Evolutionary conservation across 92 coral and sea anemone genomes (phyloP).

Genomic region (Siderastrea radians): DNA sequence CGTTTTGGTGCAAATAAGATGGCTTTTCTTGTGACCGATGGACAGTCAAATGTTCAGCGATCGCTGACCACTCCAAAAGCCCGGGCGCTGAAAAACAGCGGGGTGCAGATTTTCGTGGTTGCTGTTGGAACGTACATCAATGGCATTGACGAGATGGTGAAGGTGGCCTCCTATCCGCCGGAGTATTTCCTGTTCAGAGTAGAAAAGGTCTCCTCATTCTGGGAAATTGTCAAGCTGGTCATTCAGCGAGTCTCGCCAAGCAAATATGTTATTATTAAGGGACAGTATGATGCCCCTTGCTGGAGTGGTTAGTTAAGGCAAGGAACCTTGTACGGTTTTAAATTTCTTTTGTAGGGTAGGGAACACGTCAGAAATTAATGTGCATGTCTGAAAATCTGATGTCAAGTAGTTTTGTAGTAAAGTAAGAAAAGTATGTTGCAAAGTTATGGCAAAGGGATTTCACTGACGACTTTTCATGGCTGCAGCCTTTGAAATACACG

Average conservation of each 20-base stretch:
- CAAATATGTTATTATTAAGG: not conserved
- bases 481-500: no score
- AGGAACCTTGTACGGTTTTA: no score
- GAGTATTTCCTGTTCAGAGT: not conserved
- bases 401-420: no score
- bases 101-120: not conserved
- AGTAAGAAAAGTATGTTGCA: no score
- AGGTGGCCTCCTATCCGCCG: slow-evolving; percentile 17
- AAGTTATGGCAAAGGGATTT: no score
- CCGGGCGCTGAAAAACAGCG: not conserved
- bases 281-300: not conserved
- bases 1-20: not conserved
- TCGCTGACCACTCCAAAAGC: not conserved
- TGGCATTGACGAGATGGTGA: not conserved
- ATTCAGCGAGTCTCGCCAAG: not conserved
- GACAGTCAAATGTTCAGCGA: not conserved
- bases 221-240: not conserved
- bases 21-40: slow-evolving; percentile 24
- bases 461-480: no score
- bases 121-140: slow-evolving; percentile 18
- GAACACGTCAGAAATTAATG: not conserved
- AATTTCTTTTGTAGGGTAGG: no score
- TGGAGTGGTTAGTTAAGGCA: not conserved
- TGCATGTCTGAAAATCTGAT: no score
- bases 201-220: not conserved